These are phyloP conservation scores for Capreolus pygargus DNA, from an alignment of 2,113 vertebrate species.

Conservation along the genomic window DNA sequence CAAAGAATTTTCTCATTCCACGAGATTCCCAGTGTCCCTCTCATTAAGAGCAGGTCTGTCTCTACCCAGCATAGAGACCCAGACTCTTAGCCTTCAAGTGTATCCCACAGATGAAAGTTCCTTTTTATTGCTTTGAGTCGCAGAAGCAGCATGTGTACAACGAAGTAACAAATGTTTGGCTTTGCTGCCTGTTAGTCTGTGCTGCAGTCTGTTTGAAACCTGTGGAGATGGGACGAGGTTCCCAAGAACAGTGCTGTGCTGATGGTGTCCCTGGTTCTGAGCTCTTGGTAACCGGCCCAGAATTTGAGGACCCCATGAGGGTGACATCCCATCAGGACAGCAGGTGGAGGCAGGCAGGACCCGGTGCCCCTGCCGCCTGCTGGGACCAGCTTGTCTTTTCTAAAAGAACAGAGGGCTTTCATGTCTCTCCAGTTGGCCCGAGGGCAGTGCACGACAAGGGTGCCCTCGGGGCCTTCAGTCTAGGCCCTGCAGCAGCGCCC, in stretches of 20 bases:
- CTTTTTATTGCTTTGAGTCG: background rate
- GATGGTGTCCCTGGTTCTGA: background rate
- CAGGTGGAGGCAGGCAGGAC: background rate
- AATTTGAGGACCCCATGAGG: fast-evolving
- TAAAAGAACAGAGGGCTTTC: background rate
- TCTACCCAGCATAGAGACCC: background rate
- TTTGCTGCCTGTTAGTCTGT: background rate
- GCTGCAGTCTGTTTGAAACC: background rate
- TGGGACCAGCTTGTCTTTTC: background rate
- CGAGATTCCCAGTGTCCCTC: background rate
- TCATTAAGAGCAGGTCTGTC: background rate
- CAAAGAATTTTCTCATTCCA: background rate
- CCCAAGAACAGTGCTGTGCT: background rate
- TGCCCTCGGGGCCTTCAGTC: background rate
- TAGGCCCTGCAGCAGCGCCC: background rate
- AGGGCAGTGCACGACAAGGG: fast-evolving
- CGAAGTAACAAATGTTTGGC: background rate
- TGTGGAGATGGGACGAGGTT: background rate
- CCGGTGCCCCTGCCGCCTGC: fast-evolving
- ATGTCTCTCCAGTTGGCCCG: background rate
- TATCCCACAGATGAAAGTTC: background rate
- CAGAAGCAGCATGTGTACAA: background rate
- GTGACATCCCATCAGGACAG: fast-evolving
- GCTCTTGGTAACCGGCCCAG: background rate
- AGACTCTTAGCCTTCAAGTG: background rate